phyloP scores from a whole-genome alignment of 2,888 invertebrate genomes.

The Autographa pulchrina region DNA sequence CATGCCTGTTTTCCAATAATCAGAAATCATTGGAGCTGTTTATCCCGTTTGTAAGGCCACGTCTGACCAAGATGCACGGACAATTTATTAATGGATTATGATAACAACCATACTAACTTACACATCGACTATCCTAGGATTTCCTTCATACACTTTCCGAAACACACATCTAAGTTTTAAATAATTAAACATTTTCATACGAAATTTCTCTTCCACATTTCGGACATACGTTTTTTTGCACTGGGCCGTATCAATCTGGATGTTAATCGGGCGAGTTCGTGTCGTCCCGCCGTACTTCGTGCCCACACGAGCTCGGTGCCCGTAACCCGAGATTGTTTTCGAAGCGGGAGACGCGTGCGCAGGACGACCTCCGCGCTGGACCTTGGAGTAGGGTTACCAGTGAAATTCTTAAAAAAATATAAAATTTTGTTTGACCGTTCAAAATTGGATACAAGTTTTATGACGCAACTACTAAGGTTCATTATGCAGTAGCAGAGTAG shows the following conservation, averaged over 20 bases:
- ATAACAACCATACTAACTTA: not conserved
- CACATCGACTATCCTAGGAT: not conserved
- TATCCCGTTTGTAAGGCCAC: slow-evolving; percentile 26
- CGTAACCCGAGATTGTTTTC: slow-evolving; percentile 85
- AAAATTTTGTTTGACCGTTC: not conserved
- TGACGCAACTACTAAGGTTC: not conserved
- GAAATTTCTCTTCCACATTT: slow-evolving; percentile 34
- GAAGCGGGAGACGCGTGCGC: slow-evolving; percentile 80
- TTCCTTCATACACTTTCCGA: not conserved
- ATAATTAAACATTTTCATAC: slow-evolving; percentile 28
- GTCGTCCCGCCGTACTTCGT: slow-evolving; percentile 62
- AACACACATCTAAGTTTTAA: slow-evolving; percentile 7
- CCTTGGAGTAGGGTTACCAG: slow-evolving; percentile 75
- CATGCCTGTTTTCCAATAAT: slow-evolving; percentile 44
- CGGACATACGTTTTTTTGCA: slow-evolving; percentile 51
- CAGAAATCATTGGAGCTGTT: slow-evolving; percentile 25
- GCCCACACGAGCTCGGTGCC: slow-evolving; percentile 66
- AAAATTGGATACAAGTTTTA: not conserved
- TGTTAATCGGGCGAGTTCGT: slow-evolving; percentile 60
- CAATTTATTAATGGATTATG: not conserved
- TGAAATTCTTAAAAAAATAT: slow-evolving; percentile 33
- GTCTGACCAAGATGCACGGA: not conserved
- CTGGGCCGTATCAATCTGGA: slow-evolving; percentile 58
- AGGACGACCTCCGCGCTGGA: slow-evolving; percentile 82
- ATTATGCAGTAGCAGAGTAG: not conserved